phyloP scores from a whole-genome alignment of 2,888 invertebrate genomes.

The Drosophila differens region DNA sequence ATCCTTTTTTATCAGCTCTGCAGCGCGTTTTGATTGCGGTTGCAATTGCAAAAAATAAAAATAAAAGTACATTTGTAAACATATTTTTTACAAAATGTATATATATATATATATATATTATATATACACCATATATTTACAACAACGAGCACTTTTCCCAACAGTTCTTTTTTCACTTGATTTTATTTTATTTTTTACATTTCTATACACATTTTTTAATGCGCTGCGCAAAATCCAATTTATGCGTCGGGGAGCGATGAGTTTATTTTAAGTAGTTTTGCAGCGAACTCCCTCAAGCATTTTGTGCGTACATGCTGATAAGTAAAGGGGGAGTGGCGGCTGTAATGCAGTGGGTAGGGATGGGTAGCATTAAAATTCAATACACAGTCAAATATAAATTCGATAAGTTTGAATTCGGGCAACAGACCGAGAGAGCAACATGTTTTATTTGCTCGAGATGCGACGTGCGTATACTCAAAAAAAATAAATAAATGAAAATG shows the following conservation, averaged over 20 bases:
- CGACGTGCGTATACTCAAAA: constrained; percentile 54
- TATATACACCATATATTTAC: constrained; percentile 29
- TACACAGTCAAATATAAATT: constrained; percentile 77
- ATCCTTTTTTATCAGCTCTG: constrained; percentile 48
- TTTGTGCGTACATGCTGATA: constrained; percentile 55
- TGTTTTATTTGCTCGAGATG: constrained; percentile 69
- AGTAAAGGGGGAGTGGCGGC: background rate
- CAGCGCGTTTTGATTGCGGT: constrained; percentile 66
- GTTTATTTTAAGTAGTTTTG: constrained; percentile 77
- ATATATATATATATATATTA: background rate
- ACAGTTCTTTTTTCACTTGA: constrained; percentile 11
- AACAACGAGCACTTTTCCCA: constrained; percentile 29
- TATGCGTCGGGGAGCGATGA: constrained; percentile 39
- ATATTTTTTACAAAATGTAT: constrained; percentile 71
- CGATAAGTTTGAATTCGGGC: constrained; percentile 73
- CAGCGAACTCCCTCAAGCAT: constrained; percentile 65
- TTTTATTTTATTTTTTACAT: constrained; percentile 12
- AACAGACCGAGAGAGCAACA: constrained; percentile 69
- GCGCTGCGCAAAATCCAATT: constrained; percentile 67
- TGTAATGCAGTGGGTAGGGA: background rate
- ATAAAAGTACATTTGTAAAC: constrained; percentile 57
- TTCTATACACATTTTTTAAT: constrained; percentile 27
- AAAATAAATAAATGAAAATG: background rate
- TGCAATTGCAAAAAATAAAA: constrained; percentile 57
- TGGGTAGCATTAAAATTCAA: constrained; percentile 74